Conservation (phyloP, 1,140 invertebrate genomes). For the Magallana angulata region DNA sequence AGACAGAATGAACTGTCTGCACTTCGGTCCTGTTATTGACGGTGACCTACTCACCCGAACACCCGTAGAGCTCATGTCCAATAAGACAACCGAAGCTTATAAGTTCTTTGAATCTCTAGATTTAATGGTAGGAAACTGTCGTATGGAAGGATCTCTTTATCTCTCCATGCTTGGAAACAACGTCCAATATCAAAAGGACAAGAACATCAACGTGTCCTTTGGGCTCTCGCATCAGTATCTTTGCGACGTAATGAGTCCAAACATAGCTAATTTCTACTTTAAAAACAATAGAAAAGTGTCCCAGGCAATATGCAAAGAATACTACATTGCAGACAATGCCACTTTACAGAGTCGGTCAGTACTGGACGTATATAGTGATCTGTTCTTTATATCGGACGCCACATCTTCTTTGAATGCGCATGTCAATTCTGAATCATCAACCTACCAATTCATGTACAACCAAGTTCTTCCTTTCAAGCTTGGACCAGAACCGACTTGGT, state of each 20-base stretch:
- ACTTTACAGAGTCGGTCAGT: background rate
- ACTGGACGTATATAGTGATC: conserved; percentile 3
- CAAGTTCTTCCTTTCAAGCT: background rate
- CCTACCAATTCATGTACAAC: conserved; percentile 44
- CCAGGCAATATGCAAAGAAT: conserved; percentile 33
- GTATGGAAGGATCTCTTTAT: conserved; percentile 45
- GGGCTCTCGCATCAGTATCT: background rate
- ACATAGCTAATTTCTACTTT: conserved; percentile 38
- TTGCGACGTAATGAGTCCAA: conserved; percentile 42
- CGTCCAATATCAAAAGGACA: conserved; percentile 25
- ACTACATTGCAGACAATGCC: background rate
- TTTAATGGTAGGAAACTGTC: conserved; percentile 41
- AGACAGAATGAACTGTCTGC: background rate
- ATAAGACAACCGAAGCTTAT: background rate
- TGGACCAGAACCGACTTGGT: conserved; percentile 40
- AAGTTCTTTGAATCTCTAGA: conserved; percentile 47
- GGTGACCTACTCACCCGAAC: conserved; percentile 25
- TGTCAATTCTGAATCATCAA: conserved; percentile 23
- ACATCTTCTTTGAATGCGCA: conserved; percentile 39
- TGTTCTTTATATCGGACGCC: conserved; percentile 21
- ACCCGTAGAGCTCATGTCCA: background rate
- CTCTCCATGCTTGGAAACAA: background rate
- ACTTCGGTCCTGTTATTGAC: conserved; percentile 42
- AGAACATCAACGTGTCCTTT: too few species aligned
- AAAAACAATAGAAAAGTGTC: conserved; percentile 23